Percentiles rank a stretch among this genome's conserved stretches.
phyloP scores from a whole-genome alignment of 2,888 invertebrate species.

The Clivina fossor region DNA sequence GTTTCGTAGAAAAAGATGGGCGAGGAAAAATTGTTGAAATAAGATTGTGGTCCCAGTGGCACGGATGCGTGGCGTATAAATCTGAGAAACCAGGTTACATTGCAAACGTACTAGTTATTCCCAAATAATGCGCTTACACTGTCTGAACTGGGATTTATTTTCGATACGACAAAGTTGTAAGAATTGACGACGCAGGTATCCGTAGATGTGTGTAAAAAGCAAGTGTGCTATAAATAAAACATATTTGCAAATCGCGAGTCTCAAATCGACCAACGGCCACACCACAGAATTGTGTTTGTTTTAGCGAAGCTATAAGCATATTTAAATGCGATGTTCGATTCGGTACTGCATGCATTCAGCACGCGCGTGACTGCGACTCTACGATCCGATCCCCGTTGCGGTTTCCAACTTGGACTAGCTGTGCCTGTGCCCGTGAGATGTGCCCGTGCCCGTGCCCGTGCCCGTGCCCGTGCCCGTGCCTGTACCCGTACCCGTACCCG shows the following conservation, averaged over 20 bases:
- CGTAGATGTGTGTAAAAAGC: too few species aligned
- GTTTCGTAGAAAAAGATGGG: too few species aligned
- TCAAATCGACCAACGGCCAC: conserved; percentile 23
- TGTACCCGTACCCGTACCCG: conserved; percentile 20
- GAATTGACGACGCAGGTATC: too few species aligned
- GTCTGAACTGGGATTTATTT: conserved; percentile 12
- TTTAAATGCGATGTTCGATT: conserved; percentile 25
- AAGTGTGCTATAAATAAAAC: conserved; percentile 30
- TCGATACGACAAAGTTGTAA: conserved; percentile 8
- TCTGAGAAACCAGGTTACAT: conserved; percentile 5
- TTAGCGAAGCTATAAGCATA: conserved; percentile 21
- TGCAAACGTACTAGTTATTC: conserved; percentile 6
- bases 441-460: conserved; percentile 2
- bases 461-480: conserved; percentile 16
- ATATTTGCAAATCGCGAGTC: too few species aligned
- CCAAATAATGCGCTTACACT: conserved; percentile 12
- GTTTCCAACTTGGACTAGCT: not conserved
- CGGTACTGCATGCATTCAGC: not conserved
- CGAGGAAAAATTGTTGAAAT: too few species aligned
- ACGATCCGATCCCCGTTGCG: conserved; percentile 2
- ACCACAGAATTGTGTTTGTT: conserved; percentile 31
- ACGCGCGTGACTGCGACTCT: not conserved
- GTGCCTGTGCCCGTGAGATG: conserved; percentile 19
- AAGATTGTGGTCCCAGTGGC: too few species aligned
- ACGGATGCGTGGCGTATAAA: conserved; percentile 5